Evolutionary conservation across 2,888 invertebrate genomes (phyloP), one percentile per base, ranked within the genome.

Genomic region (Orthosia incerta): DNA sequence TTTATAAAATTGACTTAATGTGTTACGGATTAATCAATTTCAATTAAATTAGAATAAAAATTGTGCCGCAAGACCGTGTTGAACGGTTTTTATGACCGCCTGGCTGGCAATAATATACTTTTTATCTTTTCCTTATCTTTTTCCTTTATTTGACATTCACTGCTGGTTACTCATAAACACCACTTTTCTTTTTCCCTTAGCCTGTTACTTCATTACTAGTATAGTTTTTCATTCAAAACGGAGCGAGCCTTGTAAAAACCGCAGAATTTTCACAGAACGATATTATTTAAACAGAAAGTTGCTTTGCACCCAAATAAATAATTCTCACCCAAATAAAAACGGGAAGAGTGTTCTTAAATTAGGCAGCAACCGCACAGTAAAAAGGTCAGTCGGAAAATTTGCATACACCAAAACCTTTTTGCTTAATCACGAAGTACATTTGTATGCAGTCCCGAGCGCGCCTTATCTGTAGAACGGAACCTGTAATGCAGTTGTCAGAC

Each of bases 401-500:
- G 70, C 80, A 79, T 79, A 66, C 68, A 74, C 61, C 55, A 59
- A 82, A 80, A 71, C 71, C 74, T 81, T 81, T 81, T 83, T 83
- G 79, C 74, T 71, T 81, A 79, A 81, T 81, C 80, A 71, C 68
- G 68, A 71, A 61, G 67, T 71, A 74, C 68, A 83, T 81, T 80
- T 82, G 81, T 76, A 82, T 84, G 84, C 82, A 71, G 80, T 63
- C 68, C 66, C 50, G 60, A 39, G 31, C 70, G 46, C 60, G 57
- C 59, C 76, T 82, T 82, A 83, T 82, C 82, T 69, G 60, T 71
- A 45, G 39, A 82, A 57, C 65, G 66, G 71, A 80, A 71, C 76
- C 69, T 84, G 83, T 83, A 84, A 84, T 84, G 83, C 77, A 82
- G 71, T 77, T 84, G 83, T 83, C 84, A 76, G 77, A 71, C 65